Conservation (phyloP, 37 sponge, comb jelly and placozoan species). For the Aphrocallistes beatrix region DNA sequence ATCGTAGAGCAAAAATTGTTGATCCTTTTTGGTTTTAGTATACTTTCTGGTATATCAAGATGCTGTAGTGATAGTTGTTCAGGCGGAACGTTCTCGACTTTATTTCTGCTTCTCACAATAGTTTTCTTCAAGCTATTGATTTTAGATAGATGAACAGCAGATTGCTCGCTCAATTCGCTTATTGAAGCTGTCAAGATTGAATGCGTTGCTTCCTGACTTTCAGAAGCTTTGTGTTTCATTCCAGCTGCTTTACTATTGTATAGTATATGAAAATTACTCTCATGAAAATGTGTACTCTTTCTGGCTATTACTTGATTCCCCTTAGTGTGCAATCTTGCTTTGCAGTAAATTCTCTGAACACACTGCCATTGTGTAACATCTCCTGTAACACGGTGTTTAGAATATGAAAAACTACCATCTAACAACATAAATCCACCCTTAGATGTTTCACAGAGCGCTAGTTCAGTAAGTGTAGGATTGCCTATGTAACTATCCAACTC, state of each 20-base stretch:
- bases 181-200: not conserved
- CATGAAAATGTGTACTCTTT: not conserved
- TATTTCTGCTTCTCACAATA: constrained; percentile 1
- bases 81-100: not conserved
- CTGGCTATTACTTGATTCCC: constrained; percentile 17
- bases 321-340: constrained; percentile 13
- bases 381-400: constrained; percentile 6
- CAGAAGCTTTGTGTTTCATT: not conserved
- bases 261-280: not conserved
- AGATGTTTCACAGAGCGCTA: constrained; percentile 19
- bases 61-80: not conserved
- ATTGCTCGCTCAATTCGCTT: not conserved
- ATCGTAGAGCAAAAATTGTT: constrained; percentile 20
- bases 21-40: not conserved
- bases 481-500: constrained; percentile 14
- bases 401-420: not conserved
- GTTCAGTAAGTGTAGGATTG: constrained; percentile 11
- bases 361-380: not conserved
- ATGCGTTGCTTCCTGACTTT: not conserved
- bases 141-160: constrained; percentile 6
- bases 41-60: not conserved
- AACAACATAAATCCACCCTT: constrained; percentile 12
- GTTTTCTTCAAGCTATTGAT: not conserved
- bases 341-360: not conserved
- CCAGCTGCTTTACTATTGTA: not conserved